These are phyloP conservation scores for Pelusios castaneus DNA, from an alignment of 2,113 vertebrate genomes.

Conservation along the genomic window DNA sequence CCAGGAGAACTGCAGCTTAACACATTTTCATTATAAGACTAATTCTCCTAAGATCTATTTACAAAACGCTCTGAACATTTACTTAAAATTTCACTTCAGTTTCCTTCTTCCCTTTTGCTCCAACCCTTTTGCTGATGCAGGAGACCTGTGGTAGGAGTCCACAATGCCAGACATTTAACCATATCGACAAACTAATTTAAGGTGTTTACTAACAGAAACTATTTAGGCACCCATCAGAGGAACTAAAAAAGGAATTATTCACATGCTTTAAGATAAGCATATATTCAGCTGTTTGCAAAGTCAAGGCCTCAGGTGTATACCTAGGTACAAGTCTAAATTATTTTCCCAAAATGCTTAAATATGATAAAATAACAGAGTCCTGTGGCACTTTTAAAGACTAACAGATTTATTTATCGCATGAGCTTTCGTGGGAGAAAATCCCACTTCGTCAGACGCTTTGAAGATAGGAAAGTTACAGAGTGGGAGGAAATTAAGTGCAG, in stretches of 20 bases:
- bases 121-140: neutral
- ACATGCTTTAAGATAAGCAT: neutral
- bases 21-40: too few relatives aligned
- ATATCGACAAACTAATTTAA: neutral
- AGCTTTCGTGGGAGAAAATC: too few relatives aligned
- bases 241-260: neutral
- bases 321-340: neutral
- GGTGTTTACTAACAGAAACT: neutral
- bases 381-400: too few relatives aligned
- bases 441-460: too few relatives aligned
- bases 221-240: neutral
- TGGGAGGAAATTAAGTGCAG: too few relatives aligned
- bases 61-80: neutral
- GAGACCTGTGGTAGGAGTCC: neutral
- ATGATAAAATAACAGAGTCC: too few relatives aligned
- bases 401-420: too few relatives aligned
- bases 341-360: neutral
- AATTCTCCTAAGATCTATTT: neutral
- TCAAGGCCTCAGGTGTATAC: neutral
- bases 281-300: neutral
- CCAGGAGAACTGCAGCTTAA: neutral
- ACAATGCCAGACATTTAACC: neutral
- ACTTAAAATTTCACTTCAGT: neutral
- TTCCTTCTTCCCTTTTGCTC: neutral
- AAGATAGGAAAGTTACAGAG: too few relatives aligned